Base-by-base conservation (phyloP, 1,140 invertebrate genomes). In the Trissolcus basalis region DNA sequence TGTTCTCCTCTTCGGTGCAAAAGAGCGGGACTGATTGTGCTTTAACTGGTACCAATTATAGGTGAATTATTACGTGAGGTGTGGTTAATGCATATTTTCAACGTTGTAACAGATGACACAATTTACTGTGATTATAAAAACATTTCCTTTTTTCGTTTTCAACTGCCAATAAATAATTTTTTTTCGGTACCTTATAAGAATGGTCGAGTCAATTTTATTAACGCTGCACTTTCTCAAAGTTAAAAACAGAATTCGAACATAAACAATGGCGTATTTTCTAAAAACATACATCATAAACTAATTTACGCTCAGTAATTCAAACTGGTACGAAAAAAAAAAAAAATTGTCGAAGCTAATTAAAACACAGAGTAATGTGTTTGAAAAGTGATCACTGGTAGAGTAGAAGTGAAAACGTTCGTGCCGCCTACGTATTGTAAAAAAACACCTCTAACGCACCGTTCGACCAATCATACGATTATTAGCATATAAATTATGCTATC, bases 401-500 rank as follows among this genome's bases (percentile, higher is more conserved):
- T 68, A 8, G 71, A 75, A 76, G 64, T 68, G 73, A 70, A 76
- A 76, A 60, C 41, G 49, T 65, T 65, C 16, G 45, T 44, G 19
- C 67, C 54, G 50, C 73, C 60, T 58, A 77, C 64, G 56, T 63
- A 47, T 47, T 48, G 16, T 15, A 39, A 56, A 69, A 70, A 39
- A 70, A 63, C 56, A 45, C 45, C 51, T 67, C 36, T 61, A 48
- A n/a, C 47, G n/a, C 58, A 19, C 16, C 12, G 63, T 32, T 36
- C 55, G 47, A 35, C 35, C 36, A 55, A 63, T 64, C 63, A 58
- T 32, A 47, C 45, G 63, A 53, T 69, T 63, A 87, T 87, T 86
- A 86, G 83, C 86, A 86, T 86, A 86, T 86, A 87, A 87, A 87
- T 87, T 86, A 86, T 85, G 81, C 79, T 84, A 86, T 82, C 83